Evolutionary conservation across 2,888 invertebrate genomes (phyloP).

Genomic region (Thereva unica): DNA sequence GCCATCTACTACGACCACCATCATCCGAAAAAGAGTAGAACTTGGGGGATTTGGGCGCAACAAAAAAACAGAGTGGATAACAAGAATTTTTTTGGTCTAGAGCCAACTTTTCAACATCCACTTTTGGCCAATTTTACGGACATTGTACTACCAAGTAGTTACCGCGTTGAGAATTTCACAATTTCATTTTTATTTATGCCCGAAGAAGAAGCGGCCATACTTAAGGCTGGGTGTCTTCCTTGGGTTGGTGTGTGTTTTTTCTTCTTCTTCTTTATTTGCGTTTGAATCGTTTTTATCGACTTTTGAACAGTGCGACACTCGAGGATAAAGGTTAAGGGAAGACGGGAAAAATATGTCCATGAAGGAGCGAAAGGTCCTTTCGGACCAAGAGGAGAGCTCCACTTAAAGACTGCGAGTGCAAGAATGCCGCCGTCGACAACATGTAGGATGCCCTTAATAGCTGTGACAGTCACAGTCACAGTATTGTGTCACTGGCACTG

Average conservation of each 20-base stretch:
- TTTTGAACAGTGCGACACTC: constrained; percentile 15
- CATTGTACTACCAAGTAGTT: constrained; percentile 17
- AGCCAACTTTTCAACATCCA: constrained; percentile 40
- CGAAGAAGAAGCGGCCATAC: constrained; percentile 2
- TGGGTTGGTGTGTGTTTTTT: too few species aligned
- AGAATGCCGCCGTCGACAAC: too few species aligned
- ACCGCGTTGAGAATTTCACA: constrained; percentile 23
- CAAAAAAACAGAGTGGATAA: not conserved
- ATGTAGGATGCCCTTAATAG: too few species aligned
- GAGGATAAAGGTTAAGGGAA: not conserved
- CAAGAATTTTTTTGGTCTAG: constrained; percentile 31
- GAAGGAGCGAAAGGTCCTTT: too few species aligned
- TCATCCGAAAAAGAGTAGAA: too few species aligned
- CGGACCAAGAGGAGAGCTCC: too few species aligned
- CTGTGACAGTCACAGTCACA: too few species aligned
- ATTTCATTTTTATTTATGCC: constrained; percentile 31
- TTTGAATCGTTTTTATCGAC: constrained; percentile 24
- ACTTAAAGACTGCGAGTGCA: too few species aligned
- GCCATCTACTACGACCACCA: too few species aligned
- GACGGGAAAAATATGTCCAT: too few species aligned
- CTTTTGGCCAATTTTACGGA: constrained; percentile 39
- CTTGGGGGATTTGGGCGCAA: not conserved
- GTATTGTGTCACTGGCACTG: constrained; percentile 17
- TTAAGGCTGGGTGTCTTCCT: constrained; percentile 1
- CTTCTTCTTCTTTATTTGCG: too few species aligned